Evolutionary conservation across 2,888 invertebrate genomes (phyloP).

Genomic region (Pseudococcus jackbeardsleyi): DNA sequence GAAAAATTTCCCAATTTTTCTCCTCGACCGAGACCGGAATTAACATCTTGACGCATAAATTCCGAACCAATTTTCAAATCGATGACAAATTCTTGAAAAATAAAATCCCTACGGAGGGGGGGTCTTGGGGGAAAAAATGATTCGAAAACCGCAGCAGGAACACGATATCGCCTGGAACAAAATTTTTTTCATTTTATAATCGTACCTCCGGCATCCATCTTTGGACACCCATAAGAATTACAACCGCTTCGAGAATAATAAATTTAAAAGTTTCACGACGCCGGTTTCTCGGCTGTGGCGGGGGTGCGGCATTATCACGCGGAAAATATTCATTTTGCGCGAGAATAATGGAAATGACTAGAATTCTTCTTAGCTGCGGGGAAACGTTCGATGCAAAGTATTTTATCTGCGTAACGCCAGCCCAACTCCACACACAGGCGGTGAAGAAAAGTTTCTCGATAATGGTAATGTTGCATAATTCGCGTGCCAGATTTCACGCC

Average conservation of each 20-base stretch:
- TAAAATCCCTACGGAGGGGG: neutral
- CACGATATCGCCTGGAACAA: neutral
- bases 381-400: neutral
- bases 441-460: conserved; percentile 19
- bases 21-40: neutral
- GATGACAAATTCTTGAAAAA: neutral
- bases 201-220: neutral
- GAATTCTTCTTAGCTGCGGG: neutral
- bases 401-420: conserved; percentile 9
- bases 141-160: too few relatives aligned
- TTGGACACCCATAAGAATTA: neutral
- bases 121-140: too few relatives aligned
- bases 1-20: neutral
- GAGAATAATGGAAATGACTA: conserved; percentile 16
- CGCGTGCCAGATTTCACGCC: conserved; percentile 20
- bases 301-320: neutral
- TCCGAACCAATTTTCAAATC: neutral
- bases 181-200: neutral
- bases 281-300: neutral
- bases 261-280: neutral
- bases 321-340: neutral
- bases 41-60: neutral
- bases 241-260: neutral
- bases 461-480: conserved; percentile 12
- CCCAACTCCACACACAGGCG: neutral